Evolutionary conservation across 64 coral and sea anemone species (phyloP), one percentile per base, ranked within the genome.

Genomic region (Catalaphyllia jardinei): DNA sequence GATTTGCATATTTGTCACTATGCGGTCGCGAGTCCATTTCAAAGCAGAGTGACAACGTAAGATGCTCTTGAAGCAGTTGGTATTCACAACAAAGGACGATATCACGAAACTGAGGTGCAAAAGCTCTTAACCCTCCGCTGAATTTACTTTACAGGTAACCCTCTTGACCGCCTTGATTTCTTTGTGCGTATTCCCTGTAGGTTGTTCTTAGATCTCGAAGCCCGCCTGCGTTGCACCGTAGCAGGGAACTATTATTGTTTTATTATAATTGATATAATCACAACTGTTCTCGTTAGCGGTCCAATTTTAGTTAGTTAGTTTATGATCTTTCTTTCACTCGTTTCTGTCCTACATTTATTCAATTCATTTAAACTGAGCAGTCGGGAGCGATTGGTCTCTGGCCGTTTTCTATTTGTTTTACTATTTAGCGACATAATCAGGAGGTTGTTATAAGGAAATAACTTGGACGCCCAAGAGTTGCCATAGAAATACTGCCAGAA

Each of bases 1-100:
- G 60, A 83, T 83, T 67, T 64, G 61, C 80, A 83, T 67, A 65
- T 67, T 67, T 62, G 62, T 42, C 60, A 67, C 80, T 8, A 67
- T 18, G 29, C 59, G 80, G 31, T 83, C 60, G 60, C 30, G 60
- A 42, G 61, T 24, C 60, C 61, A 63, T 83, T 67, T 83, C 11
- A 83, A 17, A 28, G 7, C 11, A 60, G 64, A 82, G 29, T 30
- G 28, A 14, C 51, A 82, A 60, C 16, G 29, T 35, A 55, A 82
- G 19, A 69, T n/a, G 18, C 25, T 29, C 65, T 7, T 69, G n/a
- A 69, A 69, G 65, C n/a, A n/a, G 22, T 69, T 25, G 22, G 4
- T 9, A 69, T 69, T 27, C 9, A n/a, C 65, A 69, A 69, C n/a
- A n/a, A 10, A 25, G 65, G n/a, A 11, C 4, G n/a, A 11, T 20